Evolutionary conservation across 2,888 invertebrate species (phyloP), one percentile per base, ranked within the genome.

Genomic region (Drosophila longiperda): DNA sequence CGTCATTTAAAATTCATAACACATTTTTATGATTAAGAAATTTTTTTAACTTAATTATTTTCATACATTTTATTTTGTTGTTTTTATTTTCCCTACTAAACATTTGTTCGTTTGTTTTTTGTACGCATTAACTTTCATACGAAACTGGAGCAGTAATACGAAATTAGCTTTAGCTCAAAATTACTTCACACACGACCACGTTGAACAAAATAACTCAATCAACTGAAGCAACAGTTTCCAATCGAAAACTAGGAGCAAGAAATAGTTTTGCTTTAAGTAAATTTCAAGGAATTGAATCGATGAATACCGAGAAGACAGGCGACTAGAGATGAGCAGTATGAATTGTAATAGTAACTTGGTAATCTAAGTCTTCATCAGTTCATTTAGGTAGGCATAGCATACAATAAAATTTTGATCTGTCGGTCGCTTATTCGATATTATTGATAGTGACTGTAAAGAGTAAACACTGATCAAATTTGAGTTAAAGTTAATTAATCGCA

Each of bases 121-220:
- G 1, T 23, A 11, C 1, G 55, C 6, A 52, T 48, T 0, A 36
- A 73, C 11, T 50, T 20, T 23, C 54, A 50, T n/a, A 49, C 11
- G 11, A 48, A 33, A 42, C 26, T 42, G 33, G 11, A 15, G 34
- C 29, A 33, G 20, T 11, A 34, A 23, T 20, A 40, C 8, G 32
- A 15, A 59, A 49, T 42, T 8, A 1, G 8, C 8, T 38, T 55
- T 3, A 26, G 17, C 8, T 1, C 23, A 2, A 38, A 55, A n/a
- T n/a, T 2, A 29, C 17, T 36, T n/a, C 2, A 2, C 8, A 4
- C 17, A 66, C 75, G 23, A 42, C 66, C 60, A n/a, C 7, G n/a
- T 12, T 40, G 63, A 66, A 69, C 63, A 42, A 58, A n/a, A n/a
- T 36, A 63, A 20, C 49, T 53, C 53, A 48, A 63, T 54, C 40